Evolutionary conservation across 92 coral and sea anemone genomes (phyloP).

Genomic region (Bergia sp.): DNA sequence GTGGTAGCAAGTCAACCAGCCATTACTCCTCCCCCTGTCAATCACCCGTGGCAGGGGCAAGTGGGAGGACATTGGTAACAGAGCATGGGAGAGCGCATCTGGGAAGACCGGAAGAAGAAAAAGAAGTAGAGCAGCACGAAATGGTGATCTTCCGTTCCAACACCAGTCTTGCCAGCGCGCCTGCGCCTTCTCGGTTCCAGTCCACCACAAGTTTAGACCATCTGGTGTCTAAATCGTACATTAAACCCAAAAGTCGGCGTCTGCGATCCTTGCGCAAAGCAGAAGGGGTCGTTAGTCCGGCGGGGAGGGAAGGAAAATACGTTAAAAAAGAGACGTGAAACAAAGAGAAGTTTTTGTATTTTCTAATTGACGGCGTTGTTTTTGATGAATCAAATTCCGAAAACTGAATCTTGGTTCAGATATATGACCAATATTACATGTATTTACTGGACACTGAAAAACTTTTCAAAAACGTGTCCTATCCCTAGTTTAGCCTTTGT

Average conservation of each 20-base stretch:
- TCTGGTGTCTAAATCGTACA: slow-evolving; percentile 66
- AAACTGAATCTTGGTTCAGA: too few species aligned
- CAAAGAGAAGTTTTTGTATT: background rate
- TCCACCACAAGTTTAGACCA: slow-evolving; percentile 80
- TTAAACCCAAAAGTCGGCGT: slow-evolving; percentile 73
- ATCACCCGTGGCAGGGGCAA: slow-evolving; percentile 23
- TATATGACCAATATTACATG: too few species aligned
- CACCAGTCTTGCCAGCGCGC: slow-evolving; percentile 68
- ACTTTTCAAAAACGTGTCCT: too few species aligned
- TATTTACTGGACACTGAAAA: too few species aligned
- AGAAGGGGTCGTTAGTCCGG: slow-evolving; percentile 78
- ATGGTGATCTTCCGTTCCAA: slow-evolving; percentile 62
- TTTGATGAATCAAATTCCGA: too few species aligned
- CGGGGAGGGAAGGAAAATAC: slow-evolving; percentile 75
- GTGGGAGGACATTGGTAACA: slow-evolving; percentile 6
- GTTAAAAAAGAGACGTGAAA: slow-evolving; percentile 44
- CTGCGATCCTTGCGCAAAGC: slow-evolving; percentile 71
- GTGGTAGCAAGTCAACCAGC: slow-evolving; percentile 43
- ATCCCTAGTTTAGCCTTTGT: too few species aligned
- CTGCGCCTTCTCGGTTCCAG: slow-evolving; percentile 63
- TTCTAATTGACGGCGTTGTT: too few species aligned
- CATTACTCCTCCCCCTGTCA: slow-evolving; percentile 37
- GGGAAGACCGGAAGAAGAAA: slow-evolving; percentile 24
- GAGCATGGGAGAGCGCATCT: background rate
- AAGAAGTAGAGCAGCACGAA: slow-evolving; percentile 60